Evolutionary conservation across 2,797 vertebrate genomes (phyloP), one percentile per base, ranked within the genome.

Genomic region (Danionella dracula): DNA sequence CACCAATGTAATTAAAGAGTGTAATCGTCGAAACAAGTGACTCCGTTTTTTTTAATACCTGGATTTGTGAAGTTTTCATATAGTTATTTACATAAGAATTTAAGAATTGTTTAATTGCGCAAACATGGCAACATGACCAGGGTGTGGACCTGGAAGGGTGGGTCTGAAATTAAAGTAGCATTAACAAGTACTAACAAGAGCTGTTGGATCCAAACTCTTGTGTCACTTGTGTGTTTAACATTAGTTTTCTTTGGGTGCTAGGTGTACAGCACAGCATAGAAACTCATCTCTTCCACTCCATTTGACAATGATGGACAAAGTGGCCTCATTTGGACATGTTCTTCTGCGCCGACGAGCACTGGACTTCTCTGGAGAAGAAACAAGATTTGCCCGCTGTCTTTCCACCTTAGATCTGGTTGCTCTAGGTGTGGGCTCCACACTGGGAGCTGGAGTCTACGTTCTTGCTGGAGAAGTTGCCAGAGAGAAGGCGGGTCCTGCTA

Each of bases 381-480:
- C 92, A 0, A 89, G 84, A 7, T 93, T 98, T 0, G 88, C 90
- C 71, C 93, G 96, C 68, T 99, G 96, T 77, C 87, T 99, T 58
- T 92, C 90, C 85, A 97, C 93, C 0, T 73, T 98, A 71, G 96
- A 98, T 83, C 92, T 99, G 29, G 84, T 98, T 8, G 94, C 93
- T 8, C 78, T 98, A 16, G 96, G 96, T 0, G 95, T 98, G 62
- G 96, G 96, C 72, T 91, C 94, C 71, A 99, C 96, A 0, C 79
- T 99, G 0, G 96, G 96, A 1, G 96, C 96, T 0, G 96, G 96
- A 0, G 95, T 98, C 1, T 99, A 99, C 0, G 91, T 99, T 58
- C 85, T 99, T 6, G 93, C 92, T 0, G 96, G 96, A 0, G 93
- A 97, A 69, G 95, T 98, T 7, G 96, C 96, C 45, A 90, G 92